Evolutionary conservation across 2,888 invertebrate genomes (phyloP), one percentile per base, ranked within the genome.

Genomic region (Polymixis flavicincta): DNA sequence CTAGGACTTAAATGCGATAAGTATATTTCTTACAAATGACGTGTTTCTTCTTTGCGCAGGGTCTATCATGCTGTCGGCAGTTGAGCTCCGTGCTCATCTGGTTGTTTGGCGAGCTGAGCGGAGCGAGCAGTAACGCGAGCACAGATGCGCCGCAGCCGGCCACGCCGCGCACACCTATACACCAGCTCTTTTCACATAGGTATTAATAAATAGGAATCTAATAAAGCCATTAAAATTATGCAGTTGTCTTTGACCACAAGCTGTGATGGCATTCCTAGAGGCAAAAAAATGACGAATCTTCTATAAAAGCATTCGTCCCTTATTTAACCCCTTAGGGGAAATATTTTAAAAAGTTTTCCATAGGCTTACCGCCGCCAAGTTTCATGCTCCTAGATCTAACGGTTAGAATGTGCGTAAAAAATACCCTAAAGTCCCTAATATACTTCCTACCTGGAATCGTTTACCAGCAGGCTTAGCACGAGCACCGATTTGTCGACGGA

Each of bases 31-130:
- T 11, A 59, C 1, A 25, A 17, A 28, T 22, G 0, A 37, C 28
- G 45, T 17, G 2, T 19, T 4, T 60, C 3, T 32, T 55, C 17
- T 17, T 2, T 25, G 4, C 48, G 8, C 91, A 97, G 94, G 97
- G 97, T 8, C 89, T 97, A 48, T 97, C 97, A 22, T 97, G 97
- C 90, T 97, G 97, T 76, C 96, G 97, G 4, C 97, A 97, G 89
- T 93, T 97, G 82, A 97, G 97, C 76, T 97, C 97, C 14, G 95
- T 97, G 63, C 94, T 97, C 71, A 95, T 97, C 59, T 97, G 97
- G 90, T 87, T 97, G 83, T 97, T 97, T 85, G 96, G 95, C 25
- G 96, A 96, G 92, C 89, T 95, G 85, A 88, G 91, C 80, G 91
- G 83, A 60, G 89, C 87, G 52, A 79, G 74, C 70, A 80, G 83